Evolutionary conservation across 2,888 invertebrate species (phyloP).

Genomic region (Caenorhabditis sulstoni): DNA sequence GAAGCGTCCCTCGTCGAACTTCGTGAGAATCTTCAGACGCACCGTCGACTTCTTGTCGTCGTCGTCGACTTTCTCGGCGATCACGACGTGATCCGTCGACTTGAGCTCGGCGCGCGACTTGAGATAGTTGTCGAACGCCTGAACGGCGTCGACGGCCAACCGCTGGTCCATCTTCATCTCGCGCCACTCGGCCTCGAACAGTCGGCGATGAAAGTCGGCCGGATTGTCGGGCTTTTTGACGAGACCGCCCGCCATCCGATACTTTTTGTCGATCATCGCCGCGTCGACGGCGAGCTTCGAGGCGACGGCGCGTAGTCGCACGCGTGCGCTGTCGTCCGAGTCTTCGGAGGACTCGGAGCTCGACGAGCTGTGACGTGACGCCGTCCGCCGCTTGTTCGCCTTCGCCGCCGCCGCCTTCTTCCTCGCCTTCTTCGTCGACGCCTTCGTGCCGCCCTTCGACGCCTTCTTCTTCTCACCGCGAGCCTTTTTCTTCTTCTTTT

Average conservation of each 20-base stretch:
- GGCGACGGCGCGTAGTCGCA: slow-evolving; percentile 10
- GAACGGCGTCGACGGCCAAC: slow-evolving; percentile 8
- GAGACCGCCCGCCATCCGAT: slow-evolving; percentile 40
- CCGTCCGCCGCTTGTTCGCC: slow-evolving; percentile 1
- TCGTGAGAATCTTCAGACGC: slow-evolving; percentile 53
- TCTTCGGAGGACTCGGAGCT: slow-evolving; percentile 19
- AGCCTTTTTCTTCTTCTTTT: slow-evolving; percentile 37
- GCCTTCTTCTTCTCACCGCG: slow-evolving; percentile 5
- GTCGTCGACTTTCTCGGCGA: slow-evolving; percentile 39
- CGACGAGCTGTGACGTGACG: slow-evolving; percentile 19
- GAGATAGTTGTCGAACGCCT: slow-evolving; percentile 40
- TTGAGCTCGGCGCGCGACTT: slow-evolving; percentile 40
- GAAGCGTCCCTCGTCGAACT: slow-evolving; percentile 57
- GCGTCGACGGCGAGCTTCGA: slow-evolving; percentile 35
- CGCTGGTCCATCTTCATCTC: slow-evolving; percentile 31
- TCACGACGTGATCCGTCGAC: slow-evolving; percentile 44
- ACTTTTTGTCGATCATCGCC: slow-evolving; percentile 43
- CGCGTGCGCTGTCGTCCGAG: slow-evolving; percentile 21
- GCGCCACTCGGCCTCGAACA: slow-evolving; percentile 40
- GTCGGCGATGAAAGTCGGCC: slow-evolving; percentile 2
- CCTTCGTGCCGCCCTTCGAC: too few relatives aligned
- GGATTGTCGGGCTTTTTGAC: slow-evolving; percentile 51
- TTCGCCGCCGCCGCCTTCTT: slow-evolving; percentile 36
- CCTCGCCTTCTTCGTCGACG: slow-evolving; percentile 3
- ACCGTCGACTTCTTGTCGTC: slow-evolving; percentile 46